Conservation (phyloP, 2,888 invertebrate species). For the Chrysina gloriosa region DNA sequence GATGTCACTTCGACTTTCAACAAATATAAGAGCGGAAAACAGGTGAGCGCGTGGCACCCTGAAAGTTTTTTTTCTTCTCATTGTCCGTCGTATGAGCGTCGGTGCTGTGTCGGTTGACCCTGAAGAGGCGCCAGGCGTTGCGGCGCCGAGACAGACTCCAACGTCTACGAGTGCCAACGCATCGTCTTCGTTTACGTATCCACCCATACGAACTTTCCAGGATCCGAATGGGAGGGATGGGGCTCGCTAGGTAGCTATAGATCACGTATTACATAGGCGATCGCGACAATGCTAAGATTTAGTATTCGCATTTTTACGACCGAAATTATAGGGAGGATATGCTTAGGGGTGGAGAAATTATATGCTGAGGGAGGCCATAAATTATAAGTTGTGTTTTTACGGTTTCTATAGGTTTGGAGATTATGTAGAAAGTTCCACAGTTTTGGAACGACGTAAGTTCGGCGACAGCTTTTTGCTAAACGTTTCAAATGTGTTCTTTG, state of each 20-base stretch:
- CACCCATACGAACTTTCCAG: not conserved
- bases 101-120: conserved; percentile 28
- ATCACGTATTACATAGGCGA: not conserved
- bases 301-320: too few relatives aligned
- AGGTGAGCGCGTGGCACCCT: conserved; percentile 2
- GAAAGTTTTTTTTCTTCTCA: not conserved
- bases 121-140: conserved; percentile 52
- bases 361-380: too few relatives aligned
- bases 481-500: too few relatives aligned
- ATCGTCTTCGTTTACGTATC: conserved; percentile 6
- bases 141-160: conserved; percentile 54
- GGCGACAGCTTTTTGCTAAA: too few relatives aligned
- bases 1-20: not conserved
- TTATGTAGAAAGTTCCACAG: too few relatives aligned
- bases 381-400: too few relatives aligned
- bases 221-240: not conserved
- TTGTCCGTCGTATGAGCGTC: conserved; percentile 3
- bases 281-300: too few relatives aligned
- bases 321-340: too few relatives aligned
- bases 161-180: conserved; percentile 47
- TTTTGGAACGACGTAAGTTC: too few relatives aligned
- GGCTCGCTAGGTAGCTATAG: not conserved
- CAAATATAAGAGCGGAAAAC: not conserved
- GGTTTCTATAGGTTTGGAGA: too few relatives aligned
- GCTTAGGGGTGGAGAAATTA: too few relatives aligned